phyloP scores from a whole-genome alignment of 2,888 invertebrate species.

The Ceriagrion tenellum region DNA sequence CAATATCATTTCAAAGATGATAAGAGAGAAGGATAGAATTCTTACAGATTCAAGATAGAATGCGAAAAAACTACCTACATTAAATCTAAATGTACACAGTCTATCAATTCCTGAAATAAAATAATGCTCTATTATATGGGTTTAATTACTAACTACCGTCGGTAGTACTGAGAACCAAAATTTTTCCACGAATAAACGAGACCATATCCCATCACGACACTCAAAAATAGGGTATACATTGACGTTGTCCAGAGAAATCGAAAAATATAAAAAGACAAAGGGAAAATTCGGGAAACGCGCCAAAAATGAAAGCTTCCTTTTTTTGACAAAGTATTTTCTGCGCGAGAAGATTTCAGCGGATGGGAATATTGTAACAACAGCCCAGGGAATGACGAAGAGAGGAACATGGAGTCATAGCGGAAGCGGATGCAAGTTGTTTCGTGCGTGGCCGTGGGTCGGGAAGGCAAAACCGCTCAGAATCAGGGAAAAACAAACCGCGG shows the following conservation, averaged over 20 bases:
- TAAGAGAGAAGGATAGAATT: too few species aligned
- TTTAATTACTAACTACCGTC: too few species aligned
- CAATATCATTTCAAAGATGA: too few species aligned
- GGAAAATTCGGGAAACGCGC: neutral
- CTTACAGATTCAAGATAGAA: too few species aligned
- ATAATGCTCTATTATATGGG: too few species aligned
- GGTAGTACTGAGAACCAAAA: too few species aligned
- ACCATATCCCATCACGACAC: neutral
- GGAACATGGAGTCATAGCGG: neutral
- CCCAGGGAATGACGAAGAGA: neutral
- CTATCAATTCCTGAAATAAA: too few species aligned
- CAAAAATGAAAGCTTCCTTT: neutral
- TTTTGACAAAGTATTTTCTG: neutral
- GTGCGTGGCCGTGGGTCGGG: neutral
- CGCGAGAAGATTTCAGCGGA: neutral
- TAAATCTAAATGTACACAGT: too few species aligned
- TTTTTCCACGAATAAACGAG: too few species aligned
- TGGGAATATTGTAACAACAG: neutral
- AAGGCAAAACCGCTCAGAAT: neutral
- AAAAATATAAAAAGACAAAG: neutral
- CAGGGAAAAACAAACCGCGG: neutral
- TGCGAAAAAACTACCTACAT: too few species aligned
- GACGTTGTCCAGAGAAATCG: neutral
- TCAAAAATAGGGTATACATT: neutral
- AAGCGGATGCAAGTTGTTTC: slow-evolving; percentile 11